A percentile compares a stretch with the other conserved stretches of the same genome.
Evolutionary conservation across 2,113 vertebrate genomes (phyloP).

Genomic region (Anthoscopus minutus): DNA sequence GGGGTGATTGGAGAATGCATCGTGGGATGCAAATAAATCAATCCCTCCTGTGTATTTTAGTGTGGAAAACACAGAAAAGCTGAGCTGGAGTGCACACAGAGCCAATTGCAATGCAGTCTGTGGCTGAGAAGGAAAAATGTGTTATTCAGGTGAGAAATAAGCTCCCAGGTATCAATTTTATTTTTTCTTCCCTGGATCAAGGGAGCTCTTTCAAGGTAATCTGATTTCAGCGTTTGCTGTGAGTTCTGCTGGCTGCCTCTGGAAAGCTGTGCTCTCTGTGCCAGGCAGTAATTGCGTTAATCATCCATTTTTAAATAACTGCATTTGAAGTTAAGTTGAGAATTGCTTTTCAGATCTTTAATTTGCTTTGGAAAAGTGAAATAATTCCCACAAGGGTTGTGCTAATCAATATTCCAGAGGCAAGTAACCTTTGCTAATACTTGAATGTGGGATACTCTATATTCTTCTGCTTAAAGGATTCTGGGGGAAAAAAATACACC

Average conservation of each 20-base stretch:
- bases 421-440: constrained; percentile 12
- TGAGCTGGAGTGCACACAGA: neutral
- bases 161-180: constrained; percentile 39
- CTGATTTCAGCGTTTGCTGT: constrained; percentile 33
- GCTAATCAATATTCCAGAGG: constrained; percentile 23
- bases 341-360: constrained; percentile 66
- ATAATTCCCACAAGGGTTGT: constrained; percentile 24
- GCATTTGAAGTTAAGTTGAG: constrained; percentile 63
- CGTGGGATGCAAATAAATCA: neutral
- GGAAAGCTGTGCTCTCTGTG: constrained; percentile 14
- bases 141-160: constrained; percentile 34
- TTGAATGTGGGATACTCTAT: neutral
- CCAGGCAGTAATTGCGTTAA: constrained; percentile 57
- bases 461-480: neutral
- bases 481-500: neutral
- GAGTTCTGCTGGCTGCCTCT: constrained; percentile 31
- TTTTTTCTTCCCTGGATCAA: constrained; percentile 24
- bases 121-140: neutral
- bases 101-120: neutral
- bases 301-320: constrained; percentile 67
- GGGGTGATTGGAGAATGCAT: neutral
- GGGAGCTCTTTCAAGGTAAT: constrained; percentile 52
- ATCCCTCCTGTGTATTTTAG: neutral
- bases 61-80: neutral
- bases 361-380: constrained; percentile 63